Base-by-base conservation (phyloP, 1,140 invertebrate genomes). In the Cyclina sinensis region DNA sequence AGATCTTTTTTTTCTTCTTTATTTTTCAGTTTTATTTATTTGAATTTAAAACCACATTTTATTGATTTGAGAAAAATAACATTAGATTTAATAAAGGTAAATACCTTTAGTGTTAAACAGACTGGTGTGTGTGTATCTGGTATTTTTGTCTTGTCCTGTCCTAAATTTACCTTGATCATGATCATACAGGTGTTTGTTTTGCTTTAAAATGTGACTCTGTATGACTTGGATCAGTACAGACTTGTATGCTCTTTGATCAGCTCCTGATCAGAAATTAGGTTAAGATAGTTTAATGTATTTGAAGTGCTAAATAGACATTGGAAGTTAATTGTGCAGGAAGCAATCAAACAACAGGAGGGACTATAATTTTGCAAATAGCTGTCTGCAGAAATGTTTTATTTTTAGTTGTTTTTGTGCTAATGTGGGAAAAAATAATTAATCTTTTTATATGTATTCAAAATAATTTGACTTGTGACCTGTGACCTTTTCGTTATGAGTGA, bases 101-200 rank as follows among this genome's bases (percentile, higher is more conserved):
- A 37, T 70, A 70, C 65, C 65, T 70, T 70, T 70, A 70, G 27
- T 27, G 37, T 70, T 37, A 70, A 70, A 14, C 62, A 30, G 12
- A 65, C 51, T 4, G 21, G 7, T 57, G 51, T 57, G 5, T 62
- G 27, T 62, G 57, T 24, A 37, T n/a, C n/a, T n/a, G n/a, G 65
- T 70, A 39, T 70, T 39, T 24, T 70, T 70, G 65, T 39, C 65
- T 62, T 70, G 65, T 70, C 65, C 32, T 37, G 65, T 37, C 37
- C 65, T 70, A 70, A 70, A 70, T 70, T 30, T 70, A 70, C 65
- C 65, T 70, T 30, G 14, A 39, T 35, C 65, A 70, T 27, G 65
- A 70, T 70, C 65, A 21, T 70, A 21, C 65, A 70, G 65, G 65
- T 70, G 65, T 70, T 70, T 70, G 65, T 70, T 70, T 70, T 70